Evolutionary conservation across 2,113 vertebrate genomes (phyloP), one percentile per base, ranked within the genome.

Genomic region (Myanophis thanlyinensis): DNA sequence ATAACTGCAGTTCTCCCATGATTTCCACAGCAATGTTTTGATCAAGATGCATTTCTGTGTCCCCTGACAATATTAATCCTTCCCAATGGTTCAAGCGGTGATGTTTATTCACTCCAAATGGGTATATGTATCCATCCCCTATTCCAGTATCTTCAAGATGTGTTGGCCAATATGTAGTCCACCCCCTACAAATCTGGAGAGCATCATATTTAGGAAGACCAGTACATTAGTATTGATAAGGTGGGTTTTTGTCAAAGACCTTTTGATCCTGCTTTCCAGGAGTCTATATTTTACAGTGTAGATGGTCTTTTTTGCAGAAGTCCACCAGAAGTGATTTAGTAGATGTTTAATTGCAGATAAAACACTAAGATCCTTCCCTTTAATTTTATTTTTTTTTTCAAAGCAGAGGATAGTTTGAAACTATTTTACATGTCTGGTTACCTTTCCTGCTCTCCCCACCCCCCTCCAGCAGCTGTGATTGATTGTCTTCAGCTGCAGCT

Each of bases 401-500:
- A 96, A 94, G 94, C 94, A 95, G 95, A 22, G 0, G 87, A 92
- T 91, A 93, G 94, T 95, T 97, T 96, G 9, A 93, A 91, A 95
- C 95, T 92, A n/a, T 91, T 91, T 91, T 88, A 51, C 94, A 93
- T 93, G 93, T 90, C 95, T 30, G n/a, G 48, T 94, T 90, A 92
- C 94, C 54, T 95, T 92, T 93, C 30, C 46, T 27, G 25, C 4
- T n/a, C n/a, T n/a, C 30, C 13, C 13, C 30, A 27, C 46, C 23
- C 35, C 94, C 95, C 84, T 93, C 18, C 93, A 95, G 95, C 95
- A 94, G 91, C 94, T 96, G 95, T 96, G 95, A 97, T 96, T 96
- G 97, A 96, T 97, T 96, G 95, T 96, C 93, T 96, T 97, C 96
- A 97, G 96, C 97, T 96, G 96, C 95, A 95, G 95, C 94, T 94